Percentiles rank a stretch among this genome's conserved stretches.
Conservation (phyloP, 2,888 invertebrate genomes). For the Drosophila dives region DNA sequence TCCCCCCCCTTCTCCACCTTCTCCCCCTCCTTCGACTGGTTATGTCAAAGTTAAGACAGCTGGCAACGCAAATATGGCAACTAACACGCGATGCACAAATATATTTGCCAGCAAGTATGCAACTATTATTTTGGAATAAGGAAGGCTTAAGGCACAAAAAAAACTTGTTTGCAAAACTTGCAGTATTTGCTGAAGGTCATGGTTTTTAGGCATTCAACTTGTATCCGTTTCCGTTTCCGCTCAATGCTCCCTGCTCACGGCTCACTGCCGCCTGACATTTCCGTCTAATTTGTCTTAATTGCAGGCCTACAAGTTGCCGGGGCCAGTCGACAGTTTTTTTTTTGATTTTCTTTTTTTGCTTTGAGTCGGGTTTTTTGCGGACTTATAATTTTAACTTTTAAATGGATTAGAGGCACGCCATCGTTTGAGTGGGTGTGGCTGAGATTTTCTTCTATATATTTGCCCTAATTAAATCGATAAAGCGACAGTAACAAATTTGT, state of each 20-base stretch:
- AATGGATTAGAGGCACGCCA: conserved; percentile 70
- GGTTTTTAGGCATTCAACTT: conserved; percentile 52
- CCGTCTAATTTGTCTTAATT: conserved; percentile 76
- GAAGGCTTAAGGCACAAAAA: conserved; percentile 3
- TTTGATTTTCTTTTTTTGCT: no score
- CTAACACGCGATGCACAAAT: conserved; percentile 73
- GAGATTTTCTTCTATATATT: neutral
- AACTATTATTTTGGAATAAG: conserved; percentile 2
- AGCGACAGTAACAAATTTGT: conserved; percentile 31
- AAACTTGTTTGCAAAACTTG: conserved; percentile 17
- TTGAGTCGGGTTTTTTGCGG: conserved; percentile 50
- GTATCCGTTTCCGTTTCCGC: conserved; percentile 44
- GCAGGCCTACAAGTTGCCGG: conserved; percentile 25
- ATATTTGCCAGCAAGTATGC: neutral
- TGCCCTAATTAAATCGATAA: conserved; percentile 36
- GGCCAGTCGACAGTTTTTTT: conserved; percentile 56
- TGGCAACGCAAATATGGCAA: conserved; percentile 78
- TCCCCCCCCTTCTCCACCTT: neutral
- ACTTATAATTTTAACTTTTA: conserved; percentile 29
- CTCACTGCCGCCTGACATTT: conserved; percentile 58
- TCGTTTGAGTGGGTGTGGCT: neutral
- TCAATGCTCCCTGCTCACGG: neutral
- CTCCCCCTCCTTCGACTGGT: conserved; percentile 43
- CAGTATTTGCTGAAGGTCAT: conserved; percentile 51
- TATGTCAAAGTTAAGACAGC: conserved; percentile 81